phyloP scores from a whole-genome alignment of 2,113 vertebrate genomes.

The Zapus hudsonius region DNA sequence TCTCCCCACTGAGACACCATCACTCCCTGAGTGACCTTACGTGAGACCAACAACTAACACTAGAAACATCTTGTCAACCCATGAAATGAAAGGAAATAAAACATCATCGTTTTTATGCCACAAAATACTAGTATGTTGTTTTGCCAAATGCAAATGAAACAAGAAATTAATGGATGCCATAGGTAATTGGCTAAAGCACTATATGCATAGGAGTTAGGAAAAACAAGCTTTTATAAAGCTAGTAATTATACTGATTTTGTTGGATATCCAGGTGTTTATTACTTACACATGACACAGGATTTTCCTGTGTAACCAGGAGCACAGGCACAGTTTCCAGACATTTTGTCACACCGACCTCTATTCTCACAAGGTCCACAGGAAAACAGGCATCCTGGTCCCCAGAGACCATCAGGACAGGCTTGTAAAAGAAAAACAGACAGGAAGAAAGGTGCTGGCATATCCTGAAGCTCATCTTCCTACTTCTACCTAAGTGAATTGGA shows the following conservation, averaged over 20 bases:
- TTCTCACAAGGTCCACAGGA: slow-evolving; percentile 83
- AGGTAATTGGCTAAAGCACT: neutral
- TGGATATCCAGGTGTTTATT: neutral
- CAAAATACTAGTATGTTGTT: neutral
- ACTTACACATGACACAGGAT: slow-evolving; percentile 82
- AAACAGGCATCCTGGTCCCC: slow-evolving; percentile 84
- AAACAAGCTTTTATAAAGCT: slow-evolving; percentile 14
- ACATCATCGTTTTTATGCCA: neutral
- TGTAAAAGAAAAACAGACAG: slow-evolving; percentile 53
- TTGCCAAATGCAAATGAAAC: too few relatives aligned
- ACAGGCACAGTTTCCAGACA: slow-evolving; percentile 84
- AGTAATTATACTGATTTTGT: neutral
- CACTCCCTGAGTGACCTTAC: neutral
- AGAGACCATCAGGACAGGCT: slow-evolving; percentile 85
- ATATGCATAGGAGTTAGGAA: neutral
- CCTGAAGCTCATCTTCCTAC: slow-evolving; percentile 45
- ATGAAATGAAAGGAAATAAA: neutral
- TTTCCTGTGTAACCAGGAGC: slow-evolving; percentile 82
- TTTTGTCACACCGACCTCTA: slow-evolving; percentile 80
- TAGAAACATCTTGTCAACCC: neutral
- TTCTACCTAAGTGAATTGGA: neutral
- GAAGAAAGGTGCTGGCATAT: neutral
- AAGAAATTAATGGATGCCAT: too few relatives aligned
- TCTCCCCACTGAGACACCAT: neutral
- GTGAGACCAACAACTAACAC: neutral